Evolutionary conservation across 2,888 invertebrate genomes (phyloP), one percentile per base, ranked within the genome.

Genomic region (Ceratothoa steindachneri): DNA sequence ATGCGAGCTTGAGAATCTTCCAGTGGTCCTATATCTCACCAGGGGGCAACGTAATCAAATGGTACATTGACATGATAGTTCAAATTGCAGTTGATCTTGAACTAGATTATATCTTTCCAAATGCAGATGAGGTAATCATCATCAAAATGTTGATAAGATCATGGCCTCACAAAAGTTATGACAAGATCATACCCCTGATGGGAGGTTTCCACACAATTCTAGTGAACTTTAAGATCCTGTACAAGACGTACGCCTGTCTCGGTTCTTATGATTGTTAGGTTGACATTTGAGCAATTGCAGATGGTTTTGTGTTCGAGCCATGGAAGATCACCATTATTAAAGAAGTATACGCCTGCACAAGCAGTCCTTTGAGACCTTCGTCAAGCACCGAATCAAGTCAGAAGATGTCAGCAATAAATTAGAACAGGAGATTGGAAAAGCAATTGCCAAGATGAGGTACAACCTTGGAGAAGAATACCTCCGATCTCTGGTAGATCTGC

Each of bases 241-340:
- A 60, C 60, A 70, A 60, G 30, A 70, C 53, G 22, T 70, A 70
- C 60, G 70, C 30, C 31, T 28, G 60, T 30, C 60, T 70, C 24
- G 70, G 70, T 60, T 60, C 60, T 60, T 29, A 27, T 30, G 70
- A 70, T n/a, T 60, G 53, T 51, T 69, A 28, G 52, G 69, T 69
- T 52, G 2, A 52, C 53, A 53, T 53, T 53, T 51, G 53, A 53
- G 52, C 69, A 24, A 69, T 69, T 52, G 70, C 70, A 30, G 60
- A 70, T n/a, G 70, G 70, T n/a, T 69, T 52, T 22, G 27, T 24
- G 51, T 51, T 22, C 68, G 24, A 52, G 41, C 68, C 27, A 24
- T 68, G 19, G 41, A 51, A 68, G 51, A 52, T 51, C 68, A n/a
- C n/a, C 31, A 68, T 41, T 68, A 68, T 28, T 68, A 51, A 27